These are phyloP conservation scores for Metridium senile DNA, from an alignment of 92 coral and sea anemone genomes.

Conservation along the genomic window DNA sequence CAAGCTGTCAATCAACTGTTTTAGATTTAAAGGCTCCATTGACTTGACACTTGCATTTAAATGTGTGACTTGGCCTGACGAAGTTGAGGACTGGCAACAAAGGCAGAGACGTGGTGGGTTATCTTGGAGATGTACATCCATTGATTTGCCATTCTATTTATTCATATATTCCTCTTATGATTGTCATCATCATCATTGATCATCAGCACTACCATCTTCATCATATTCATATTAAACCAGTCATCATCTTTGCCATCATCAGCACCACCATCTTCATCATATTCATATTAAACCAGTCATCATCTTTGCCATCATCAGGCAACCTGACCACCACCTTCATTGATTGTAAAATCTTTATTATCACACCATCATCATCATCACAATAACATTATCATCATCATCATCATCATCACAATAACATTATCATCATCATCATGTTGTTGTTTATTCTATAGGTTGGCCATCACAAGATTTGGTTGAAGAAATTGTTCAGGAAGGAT, in stretches of 20 bases:
- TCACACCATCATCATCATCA: too few relatives aligned
- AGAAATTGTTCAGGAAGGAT: slow-evolving; percentile 49
- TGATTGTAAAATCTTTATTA: neutral
- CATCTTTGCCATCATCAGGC: too few relatives aligned
- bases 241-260: too few relatives aligned
- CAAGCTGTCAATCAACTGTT: slow-evolving; percentile 46
- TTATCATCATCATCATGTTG: neutral
- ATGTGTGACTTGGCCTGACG: slow-evolving; percentile 63
- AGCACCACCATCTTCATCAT: too few relatives aligned
- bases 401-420: neutral
- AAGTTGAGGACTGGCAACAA: slow-evolving; percentile 60
- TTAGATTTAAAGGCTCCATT: neutral
- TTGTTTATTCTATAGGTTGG: slow-evolving; percentile 8
- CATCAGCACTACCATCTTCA: too few relatives aligned
- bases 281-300: too few relatives aligned
- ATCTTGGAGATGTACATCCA: too few relatives aligned
- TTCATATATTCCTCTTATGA: neutral
- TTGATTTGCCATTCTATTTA: neutral
- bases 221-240: too few relatives aligned
- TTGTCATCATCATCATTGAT: neutral
- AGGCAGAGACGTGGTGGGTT: slow-evolving; percentile 36
- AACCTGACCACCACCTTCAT: too few relatives aligned
- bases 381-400: too few relatives aligned
- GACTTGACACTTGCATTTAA: slow-evolving; percentile 74
- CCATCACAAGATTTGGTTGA: slow-evolving; percentile 27